These are phyloP conservation scores for Sipha maydis DNA, from an alignment of 2,888 invertebrate genomes.

Conservation along the genomic window DNA sequence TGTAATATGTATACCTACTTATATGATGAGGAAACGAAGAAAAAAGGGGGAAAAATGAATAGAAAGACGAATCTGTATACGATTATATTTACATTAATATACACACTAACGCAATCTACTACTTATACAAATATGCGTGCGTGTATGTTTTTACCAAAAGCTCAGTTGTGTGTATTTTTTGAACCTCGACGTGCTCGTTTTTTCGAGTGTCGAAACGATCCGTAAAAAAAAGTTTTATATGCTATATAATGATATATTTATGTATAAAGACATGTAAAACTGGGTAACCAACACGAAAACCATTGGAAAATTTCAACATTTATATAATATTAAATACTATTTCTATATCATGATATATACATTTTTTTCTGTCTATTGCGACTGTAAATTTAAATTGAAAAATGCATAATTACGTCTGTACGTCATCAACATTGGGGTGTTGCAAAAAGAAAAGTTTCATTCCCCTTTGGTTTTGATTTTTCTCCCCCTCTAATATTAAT, in stretches of 20 bases:
- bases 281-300: background rate
- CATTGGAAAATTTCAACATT: no score
- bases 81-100: constrained; percentile 14
- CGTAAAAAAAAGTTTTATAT: background rate
- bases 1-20: background rate
- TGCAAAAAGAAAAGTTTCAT: background rate
- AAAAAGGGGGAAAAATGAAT: constrained; percentile 20
- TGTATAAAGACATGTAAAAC: background rate
- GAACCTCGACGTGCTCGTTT: constrained; percentile 34
- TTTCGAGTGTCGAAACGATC: background rate
- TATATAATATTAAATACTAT: background rate
- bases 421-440: background rate
- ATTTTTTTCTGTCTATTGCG: background rate
- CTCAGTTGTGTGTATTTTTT: constrained; percentile 12
- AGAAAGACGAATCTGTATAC: constrained; percentile 18
- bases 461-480: background rate
- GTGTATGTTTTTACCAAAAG: background rate
- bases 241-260: background rate
- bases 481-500: constrained; percentile 39
- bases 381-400: constrained; percentile 28
- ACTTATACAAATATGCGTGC: background rate
- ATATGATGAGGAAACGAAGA: background rate
- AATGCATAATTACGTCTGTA: constrained; percentile 18
- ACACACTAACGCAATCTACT: background rate
- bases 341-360: background rate